Evolutionary conservation across 2,797 vertebrate genomes (phyloP).

Genomic region (Enteromius viviparus): DNA sequence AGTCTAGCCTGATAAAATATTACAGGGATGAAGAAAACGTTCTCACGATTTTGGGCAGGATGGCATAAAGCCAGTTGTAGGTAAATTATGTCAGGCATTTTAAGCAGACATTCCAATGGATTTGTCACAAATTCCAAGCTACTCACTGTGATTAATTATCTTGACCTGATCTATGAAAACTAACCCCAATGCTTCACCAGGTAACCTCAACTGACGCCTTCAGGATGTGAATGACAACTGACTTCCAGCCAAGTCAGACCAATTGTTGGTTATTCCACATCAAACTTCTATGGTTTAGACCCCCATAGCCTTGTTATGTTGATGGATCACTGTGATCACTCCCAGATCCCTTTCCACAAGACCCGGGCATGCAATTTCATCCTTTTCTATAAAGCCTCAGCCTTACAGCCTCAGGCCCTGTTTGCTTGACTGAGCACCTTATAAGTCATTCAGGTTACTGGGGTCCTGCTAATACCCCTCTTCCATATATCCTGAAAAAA

Average conservation of each 20-base stretch:
- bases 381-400: slow-evolving; percentile 8
- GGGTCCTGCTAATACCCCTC: background rate
- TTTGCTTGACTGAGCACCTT: slow-evolving; percentile 13
- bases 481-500: slow-evolving; percentile 3
- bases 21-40: slow-evolving; percentile 18
- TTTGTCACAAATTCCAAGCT: slow-evolving; percentile 11
- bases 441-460: slow-evolving; percentile 5
- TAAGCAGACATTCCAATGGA: slow-evolving; percentile 16
- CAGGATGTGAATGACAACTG: slow-evolving; percentile 28
- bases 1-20: slow-evolving; percentile 21
- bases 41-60: background rate
- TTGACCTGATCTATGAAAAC: slow-evolving; percentile 3
- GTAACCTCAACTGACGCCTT: background rate
- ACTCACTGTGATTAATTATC: slow-evolving; percentile 2
- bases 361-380: slow-evolving; percentile 24
- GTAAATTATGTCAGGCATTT: slow-evolving; percentile 18
- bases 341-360: slow-evolving; percentile 35
- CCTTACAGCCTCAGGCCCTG: slow-evolving; percentile 1
- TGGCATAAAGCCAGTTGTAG: slow-evolving; percentile 7
- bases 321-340: slow-evolving; percentile 41
- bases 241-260: slow-evolving; percentile 17
- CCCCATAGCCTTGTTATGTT: slow-evolving; percentile 1
- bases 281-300: background rate
- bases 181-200: background rate
- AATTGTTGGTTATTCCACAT: slow-evolving; percentile 14